These are phyloP conservation scores for Eleutherodactylus coqui DNA, from an alignment of 2,797 vertebrate species.

Conservation along the genomic window DNA sequence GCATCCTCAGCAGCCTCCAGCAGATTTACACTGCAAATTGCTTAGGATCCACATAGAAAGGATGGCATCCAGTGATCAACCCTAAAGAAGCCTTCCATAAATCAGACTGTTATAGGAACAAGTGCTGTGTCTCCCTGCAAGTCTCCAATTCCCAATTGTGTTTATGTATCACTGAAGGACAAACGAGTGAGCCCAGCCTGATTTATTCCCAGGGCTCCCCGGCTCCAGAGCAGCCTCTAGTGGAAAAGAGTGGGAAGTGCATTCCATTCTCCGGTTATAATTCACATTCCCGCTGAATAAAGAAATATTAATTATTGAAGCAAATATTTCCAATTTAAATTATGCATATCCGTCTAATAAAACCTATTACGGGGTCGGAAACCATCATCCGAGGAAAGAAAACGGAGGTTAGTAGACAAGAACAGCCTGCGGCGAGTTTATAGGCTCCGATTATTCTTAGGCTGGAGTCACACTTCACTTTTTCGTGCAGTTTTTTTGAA, in stretches of 20 bases:
- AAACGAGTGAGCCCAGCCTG: conserved; percentile 71
- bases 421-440: not conserved
- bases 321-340: conserved; percentile 57
- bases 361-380: not conserved
- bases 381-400: not conserved
- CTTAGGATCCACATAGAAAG: conserved; percentile 47
- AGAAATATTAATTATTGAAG: conserved; percentile 60
- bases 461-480: not conserved
- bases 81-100: conserved; percentile 67
- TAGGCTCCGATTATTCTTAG: too few species aligned
- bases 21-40: conserved; percentile 35
- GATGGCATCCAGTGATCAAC: conserved; percentile 61
- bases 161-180: conserved; percentile 74
- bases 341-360: conserved; percentile 56
- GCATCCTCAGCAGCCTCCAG: conserved; percentile 65
- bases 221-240: conserved; percentile 65
- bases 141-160: conserved; percentile 74
- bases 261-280: conserved; percentile 23
- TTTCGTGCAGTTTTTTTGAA: not conserved
- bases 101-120: conserved; percentile 60
- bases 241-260: conserved; percentile 50
- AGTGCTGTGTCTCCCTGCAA: conserved; percentile 62
- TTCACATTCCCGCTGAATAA: conserved; percentile 58
- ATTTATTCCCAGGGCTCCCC: conserved; percentile 71
- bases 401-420: not conserved